Percentiles rank a stretch among this genome's conserved stretches.
These are phyloP conservation scores for Anoplius nigerrimus DNA, from an alignment of 2,888 invertebrate species.

Conservation along the genomic window DNA sequence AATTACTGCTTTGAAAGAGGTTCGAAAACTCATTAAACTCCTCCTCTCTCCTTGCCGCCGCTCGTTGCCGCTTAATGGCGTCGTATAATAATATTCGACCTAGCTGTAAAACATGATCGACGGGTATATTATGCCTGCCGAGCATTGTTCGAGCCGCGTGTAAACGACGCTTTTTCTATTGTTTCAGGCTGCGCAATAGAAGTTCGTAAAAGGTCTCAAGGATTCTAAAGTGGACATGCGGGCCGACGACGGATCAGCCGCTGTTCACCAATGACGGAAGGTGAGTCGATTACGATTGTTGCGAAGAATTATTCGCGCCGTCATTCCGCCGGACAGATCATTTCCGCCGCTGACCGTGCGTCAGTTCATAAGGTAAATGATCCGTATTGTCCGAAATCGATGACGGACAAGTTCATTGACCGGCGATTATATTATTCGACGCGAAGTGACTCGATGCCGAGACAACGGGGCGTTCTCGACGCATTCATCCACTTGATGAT, in stretches of 20 bases:
- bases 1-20: no score
- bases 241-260: slow-evolving; percentile 33
- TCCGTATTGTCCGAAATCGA: no score
- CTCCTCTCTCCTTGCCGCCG: not conserved
- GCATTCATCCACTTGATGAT: slow-evolving; percentile 12
- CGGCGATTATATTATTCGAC: not conserved
- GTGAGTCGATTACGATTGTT: slow-evolving; percentile 34
- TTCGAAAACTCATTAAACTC: not conserved
- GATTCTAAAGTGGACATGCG: slow-evolving; percentile 51
- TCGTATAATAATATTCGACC: no score
- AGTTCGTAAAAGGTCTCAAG: slow-evolving; percentile 23
- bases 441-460: not conserved
- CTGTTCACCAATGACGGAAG: slow-evolving; percentile 51
- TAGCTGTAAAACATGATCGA: no score
- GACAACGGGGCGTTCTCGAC: not conserved
- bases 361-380: not conserved
- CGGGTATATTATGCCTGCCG: not conserved
- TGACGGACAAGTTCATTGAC: not conserved
- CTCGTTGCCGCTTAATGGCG: not conserved
- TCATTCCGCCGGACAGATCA: not conserved
- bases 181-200: slow-evolving; percentile 34
- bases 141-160: not conserved
- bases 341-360: not conserved
- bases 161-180: not conserved
- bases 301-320: no score